Evolutionary conservation across 2,113 vertebrate species (phyloP), one percentile per base, ranked within the genome.

Genomic region (Scytalopus superciliaris): DNA sequence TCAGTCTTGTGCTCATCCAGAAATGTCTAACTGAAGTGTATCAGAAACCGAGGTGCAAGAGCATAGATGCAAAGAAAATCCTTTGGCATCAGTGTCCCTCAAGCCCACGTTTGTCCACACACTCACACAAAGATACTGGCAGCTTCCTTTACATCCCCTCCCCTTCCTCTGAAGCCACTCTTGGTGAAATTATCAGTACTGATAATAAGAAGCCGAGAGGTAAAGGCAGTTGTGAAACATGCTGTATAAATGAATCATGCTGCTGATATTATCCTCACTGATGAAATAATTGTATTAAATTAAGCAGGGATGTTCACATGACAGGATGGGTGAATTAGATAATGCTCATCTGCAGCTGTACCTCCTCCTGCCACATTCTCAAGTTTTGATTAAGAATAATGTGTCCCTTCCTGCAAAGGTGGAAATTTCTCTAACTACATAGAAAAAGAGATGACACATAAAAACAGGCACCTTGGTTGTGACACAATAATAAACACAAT

Each of bases 271-370:
- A 97, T 97, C 97, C 94, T 97, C 96, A 91, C 98, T 96, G 98
- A 98, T 97, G 97, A 97, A 98, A 98, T 98, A 98, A 99, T 98
- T 97, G 77, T 97, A 98, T 98, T 98, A 98, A 96, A 96, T 95
- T 94, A 96, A 97, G 96, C 90, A 94, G 87, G 78, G 95, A 77
- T 96, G 95, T 96, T 97, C 98, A 98, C 96, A 94, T 96, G 97
- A 97, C 97, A 97, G 97, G 97, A 98, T 97, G 96, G 96, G 92
- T 95, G 95, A 97, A 98, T 97, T 98, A 97, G 92, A 97, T 97
- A 96, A 97, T 64, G 85, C 78, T 62, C 74, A 76, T 90, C 96
- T 97, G 94, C 98, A 98, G 98, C 98, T 98, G 97, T 83, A 97
- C 97, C 97, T 96, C 94, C 93, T 95, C 87, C 94, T 94, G 83